Evolutionary conservation across 2,888 invertebrate species (phyloP).

Genomic region (Idaea aversata): DNA sequence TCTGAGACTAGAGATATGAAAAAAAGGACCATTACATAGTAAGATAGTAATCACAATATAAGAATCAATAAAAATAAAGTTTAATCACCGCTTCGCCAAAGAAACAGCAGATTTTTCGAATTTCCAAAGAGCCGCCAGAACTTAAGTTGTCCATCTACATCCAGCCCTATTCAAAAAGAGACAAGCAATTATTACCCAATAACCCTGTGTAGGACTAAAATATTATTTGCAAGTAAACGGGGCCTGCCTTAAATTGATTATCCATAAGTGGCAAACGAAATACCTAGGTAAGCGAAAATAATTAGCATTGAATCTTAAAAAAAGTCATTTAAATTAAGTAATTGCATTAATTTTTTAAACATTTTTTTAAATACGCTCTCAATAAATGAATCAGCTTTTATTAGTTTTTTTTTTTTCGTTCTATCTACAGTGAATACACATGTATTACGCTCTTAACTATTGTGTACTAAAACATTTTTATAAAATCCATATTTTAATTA

Average conservation of each 20-base stretch:
- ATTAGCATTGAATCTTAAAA: neutral
- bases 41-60: too few relatives aligned
- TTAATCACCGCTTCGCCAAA: too few relatives aligned
- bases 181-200: neutral
- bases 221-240: constrained; percentile 2
- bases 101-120: too few relatives aligned
- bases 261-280: constrained; percentile 2
- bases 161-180: neutral
- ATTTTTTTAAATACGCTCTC: constrained; percentile 23
- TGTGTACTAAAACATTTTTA: constrained; percentile 62
- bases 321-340: constrained; percentile 13
- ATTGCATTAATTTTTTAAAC: constrained; percentile 28
- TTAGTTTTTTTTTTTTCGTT: constrained; percentile 59
- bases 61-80: too few relatives aligned
- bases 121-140: too few relatives aligned
- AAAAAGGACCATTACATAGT: too few relatives aligned
- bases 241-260: constrained; percentile 5
- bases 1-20: too few relatives aligned
- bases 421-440: constrained; percentile 70
- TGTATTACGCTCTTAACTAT: constrained; percentile 59
- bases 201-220: neutral
- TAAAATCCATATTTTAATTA: constrained; percentile 56
- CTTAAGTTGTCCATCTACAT: neutral
- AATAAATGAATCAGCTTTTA: constrained; percentile 35
- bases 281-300: neutral